phyloP scores from a whole-genome alignment of 2,888 invertebrate genomes.

The Leptopilina drosophilae region DNA sequence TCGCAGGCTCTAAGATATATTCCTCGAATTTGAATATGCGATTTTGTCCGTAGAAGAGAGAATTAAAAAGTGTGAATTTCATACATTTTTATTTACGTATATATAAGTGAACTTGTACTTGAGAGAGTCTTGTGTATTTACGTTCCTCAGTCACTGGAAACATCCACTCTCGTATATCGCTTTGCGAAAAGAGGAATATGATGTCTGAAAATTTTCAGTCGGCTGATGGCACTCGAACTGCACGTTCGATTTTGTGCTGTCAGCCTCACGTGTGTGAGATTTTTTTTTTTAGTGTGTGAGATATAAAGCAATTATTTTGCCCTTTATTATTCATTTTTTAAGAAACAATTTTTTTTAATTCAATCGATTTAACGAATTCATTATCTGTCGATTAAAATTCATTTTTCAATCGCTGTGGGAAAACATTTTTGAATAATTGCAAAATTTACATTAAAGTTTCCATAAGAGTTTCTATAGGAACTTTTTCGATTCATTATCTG shows the following conservation, averaged over 20 bases:
- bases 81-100: not conserved
- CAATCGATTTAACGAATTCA: no score
- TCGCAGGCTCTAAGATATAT: not conserved
- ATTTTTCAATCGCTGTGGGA: no score
- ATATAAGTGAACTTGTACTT: constrained; percentile 26
- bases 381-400: no score
- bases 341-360: not conserved
- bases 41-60: not conserved
- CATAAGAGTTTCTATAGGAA: no score
- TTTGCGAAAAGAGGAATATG: constrained; percentile 3
- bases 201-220: constrained; percentile 12
- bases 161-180: not conserved
- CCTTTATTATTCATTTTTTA: not conserved
- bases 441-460: no score
- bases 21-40: not conserved
- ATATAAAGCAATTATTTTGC: not conserved
- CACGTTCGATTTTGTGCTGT: constrained; percentile 32
- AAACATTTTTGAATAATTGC: no score
- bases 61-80: not conserved
- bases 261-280: constrained; percentile 22
- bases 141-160: constrained; percentile 15
- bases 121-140: constrained; percentile 13
- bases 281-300: not conserved
- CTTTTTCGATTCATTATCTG: no score
- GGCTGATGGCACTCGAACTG: constrained; percentile 39